Percentiles rank a stretch among this genome's conserved stretches.
phyloP scores from a whole-genome alignment of 1,140 invertebrate genomes.

The Sycobia sp. region DNA sequence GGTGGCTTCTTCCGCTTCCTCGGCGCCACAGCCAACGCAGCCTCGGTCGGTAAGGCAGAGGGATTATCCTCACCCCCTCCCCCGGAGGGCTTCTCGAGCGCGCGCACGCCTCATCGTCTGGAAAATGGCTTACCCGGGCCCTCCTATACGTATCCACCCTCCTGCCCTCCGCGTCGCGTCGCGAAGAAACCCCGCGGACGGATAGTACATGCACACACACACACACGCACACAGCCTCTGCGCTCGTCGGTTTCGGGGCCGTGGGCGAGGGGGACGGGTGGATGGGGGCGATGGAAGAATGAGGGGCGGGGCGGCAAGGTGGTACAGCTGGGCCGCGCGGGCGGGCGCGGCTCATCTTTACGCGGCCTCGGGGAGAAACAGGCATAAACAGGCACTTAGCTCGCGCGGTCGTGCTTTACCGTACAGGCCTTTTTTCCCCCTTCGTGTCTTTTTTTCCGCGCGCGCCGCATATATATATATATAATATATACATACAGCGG shows the following conservation, averaged over 20 bases:
- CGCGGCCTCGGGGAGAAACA: constrained; percentile 21
- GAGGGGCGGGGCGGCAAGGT: background rate
- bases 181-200: constrained; percentile 8
- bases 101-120: constrained; percentile 64
- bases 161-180: background rate
- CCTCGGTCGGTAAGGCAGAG: constrained; percentile 53
- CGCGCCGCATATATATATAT: constrained; percentile 6
- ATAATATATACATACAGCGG: too few relatives aligned
- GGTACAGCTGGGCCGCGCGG: constrained; percentile 13
- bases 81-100: constrained; percentile 60
- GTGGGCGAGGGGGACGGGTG: background rate
- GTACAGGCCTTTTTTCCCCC: background rate
- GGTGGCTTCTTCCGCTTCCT: constrained; percentile 58
- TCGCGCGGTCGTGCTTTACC: constrained; percentile 11
- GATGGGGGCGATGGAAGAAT: background rate
- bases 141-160: too few relatives aligned
- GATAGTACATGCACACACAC: too few relatives aligned
- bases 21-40: too few relatives aligned
- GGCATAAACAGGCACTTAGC: constrained; percentile 28
- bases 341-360: too few relatives aligned
- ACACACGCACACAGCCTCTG: background rate
- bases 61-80: too few relatives aligned
- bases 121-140: constrained; percentile 65
- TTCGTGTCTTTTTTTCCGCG: background rate
- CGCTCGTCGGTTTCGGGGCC: background rate